Base-by-base conservation (phyloP, 2,888 invertebrate species). In the Cosmia pyralina region DNA sequence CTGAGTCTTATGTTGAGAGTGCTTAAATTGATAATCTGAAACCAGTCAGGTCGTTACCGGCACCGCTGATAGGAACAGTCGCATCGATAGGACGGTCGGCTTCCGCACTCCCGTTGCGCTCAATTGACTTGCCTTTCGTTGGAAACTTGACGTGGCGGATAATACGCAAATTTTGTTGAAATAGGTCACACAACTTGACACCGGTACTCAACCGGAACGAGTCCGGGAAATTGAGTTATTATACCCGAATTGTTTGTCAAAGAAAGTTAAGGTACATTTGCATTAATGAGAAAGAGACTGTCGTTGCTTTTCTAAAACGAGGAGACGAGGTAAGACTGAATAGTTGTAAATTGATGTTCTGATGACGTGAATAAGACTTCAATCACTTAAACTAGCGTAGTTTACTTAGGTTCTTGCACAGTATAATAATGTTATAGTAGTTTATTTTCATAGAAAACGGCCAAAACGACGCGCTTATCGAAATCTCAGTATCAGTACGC, bases 111-210 rank as follows among this genome's bases (percentile, higher is more conserved):
- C 76, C 84, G 74, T 72, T 86, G 85, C 82, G 85, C 85, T 82
- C 86, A 84, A 88, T 86, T 87, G 83, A 75, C 75, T 72, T 76
- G 73, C 78, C 76, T 70, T 83, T 84, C 77, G 83, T 77, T 84
- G 73, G 70, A 72, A 82, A 79, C 76, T 84, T 84, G 85, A 78
- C 83, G 75, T 85, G 67, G 72, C 83, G 79, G 75, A 83, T 83
- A 83, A 86, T 83, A 83, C 83, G 82, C 77, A 85, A 75, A 79
- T 74, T 75, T 76, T 60, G 79, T 87, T 83, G 83, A 88, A 85
- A 85, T 82, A 85, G 87, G 88, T 88, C 86, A 82, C 79, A 81
- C 77, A 78, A 81, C 81, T 73, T 84, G 87, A 87, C 83, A 81
- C 79, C 79, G 81, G 77, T 77, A 74, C 79, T 79, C 83, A 81